Percentiles rank a stretch among this genome's conserved stretches.
Evolutionary conservation across 2,888 invertebrate genomes (phyloP).

Genomic region (Anthophora plumipes): DNA sequence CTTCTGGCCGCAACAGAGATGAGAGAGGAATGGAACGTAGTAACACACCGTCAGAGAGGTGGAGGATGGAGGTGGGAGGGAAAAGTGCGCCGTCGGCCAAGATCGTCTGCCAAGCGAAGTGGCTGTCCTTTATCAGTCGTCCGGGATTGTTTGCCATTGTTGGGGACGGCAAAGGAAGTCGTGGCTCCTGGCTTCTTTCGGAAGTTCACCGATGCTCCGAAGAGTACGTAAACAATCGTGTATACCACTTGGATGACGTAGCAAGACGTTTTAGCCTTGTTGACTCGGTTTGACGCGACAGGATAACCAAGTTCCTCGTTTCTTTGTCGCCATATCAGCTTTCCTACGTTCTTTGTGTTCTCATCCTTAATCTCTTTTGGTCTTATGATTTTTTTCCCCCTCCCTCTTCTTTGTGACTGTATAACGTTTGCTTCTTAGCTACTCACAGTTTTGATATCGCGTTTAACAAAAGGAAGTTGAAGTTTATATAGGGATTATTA

Average conservation of each 20-base stretch:
- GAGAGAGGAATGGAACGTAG: neutral
- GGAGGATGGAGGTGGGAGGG: no score
- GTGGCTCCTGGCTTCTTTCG: conserved; percentile 25
- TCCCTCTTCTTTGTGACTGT: no score
- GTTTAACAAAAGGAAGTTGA: no score
- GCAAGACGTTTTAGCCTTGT: conserved; percentile 25
- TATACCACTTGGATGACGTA: conserved; percentile 15
- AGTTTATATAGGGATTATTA: no score
- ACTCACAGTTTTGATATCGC: no score
- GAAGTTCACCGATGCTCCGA: conserved; percentile 30
- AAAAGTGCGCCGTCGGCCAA: conserved; percentile 30
- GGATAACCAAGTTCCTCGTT: neutral
- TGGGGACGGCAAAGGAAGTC: conserved; percentile 32
- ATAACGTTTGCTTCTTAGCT: no score
- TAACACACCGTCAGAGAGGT: neutral
- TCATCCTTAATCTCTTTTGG: no score
- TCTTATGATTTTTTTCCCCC: no score
- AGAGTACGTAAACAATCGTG: conserved; percentile 52
- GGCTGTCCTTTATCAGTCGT: conserved; percentile 57
- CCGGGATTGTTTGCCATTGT: conserved; percentile 61
- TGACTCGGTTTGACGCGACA: conserved; percentile 14
- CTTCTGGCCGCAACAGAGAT: conserved; percentile 11
- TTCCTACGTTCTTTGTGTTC: neutral
- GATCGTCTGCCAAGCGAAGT: conserved; percentile 52
- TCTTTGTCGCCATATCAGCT: no score